Evolutionary conservation across 2,888 invertebrate genomes (phyloP), one percentile per base, ranked within the genome.

Genomic region (Chamaedrilus cognettii): DNA sequence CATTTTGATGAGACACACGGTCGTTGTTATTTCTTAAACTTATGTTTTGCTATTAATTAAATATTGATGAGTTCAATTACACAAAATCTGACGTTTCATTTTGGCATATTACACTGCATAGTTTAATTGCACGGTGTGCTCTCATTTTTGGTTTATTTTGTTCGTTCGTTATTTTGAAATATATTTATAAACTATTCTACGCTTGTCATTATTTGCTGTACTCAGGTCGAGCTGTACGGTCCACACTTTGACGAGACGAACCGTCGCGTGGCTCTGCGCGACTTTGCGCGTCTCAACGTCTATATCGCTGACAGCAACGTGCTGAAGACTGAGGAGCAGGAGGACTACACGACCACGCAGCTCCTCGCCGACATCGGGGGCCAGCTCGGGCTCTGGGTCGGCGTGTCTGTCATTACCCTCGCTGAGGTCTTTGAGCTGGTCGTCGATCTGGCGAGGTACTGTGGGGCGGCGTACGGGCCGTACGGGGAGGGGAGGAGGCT

Each of bases 371-470:
- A 75, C 61, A 73, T 75, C 51, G 75, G 75, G 1, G 75, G 75
- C n/a, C 75, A 75, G 67, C 68, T 75, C 19, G 75, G 75, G 0
- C 66, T 74, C n/a, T 75, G 74, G 74, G 73, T 75, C 52, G 75
- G 75, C 49, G 52, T 52, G 32, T 75, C 74, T 1, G 72, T 75
- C 34, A 75, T 75, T 56, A 75, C 75, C 2, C 62, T 75, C 42
- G 72, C 75, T 49, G 75, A 75, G 59, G 73, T 75, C 26, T 31
- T 71, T 30, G 72, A 74, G 59, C 65, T 74, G 31, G 32, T 66
- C n/a, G 67, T 65, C 33, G 73, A 74, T 57, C 50, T 74, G 28
- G 33, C 51, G 2, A 50, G 62, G 55, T 26, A 19, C 15, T 52
- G 5, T 23, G 55, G 11, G 55, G 26, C 55, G 55, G 11, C 55